phyloP scores from a whole-genome alignment of 1,140 invertebrate species.

The Micrasema minimum region DNA sequence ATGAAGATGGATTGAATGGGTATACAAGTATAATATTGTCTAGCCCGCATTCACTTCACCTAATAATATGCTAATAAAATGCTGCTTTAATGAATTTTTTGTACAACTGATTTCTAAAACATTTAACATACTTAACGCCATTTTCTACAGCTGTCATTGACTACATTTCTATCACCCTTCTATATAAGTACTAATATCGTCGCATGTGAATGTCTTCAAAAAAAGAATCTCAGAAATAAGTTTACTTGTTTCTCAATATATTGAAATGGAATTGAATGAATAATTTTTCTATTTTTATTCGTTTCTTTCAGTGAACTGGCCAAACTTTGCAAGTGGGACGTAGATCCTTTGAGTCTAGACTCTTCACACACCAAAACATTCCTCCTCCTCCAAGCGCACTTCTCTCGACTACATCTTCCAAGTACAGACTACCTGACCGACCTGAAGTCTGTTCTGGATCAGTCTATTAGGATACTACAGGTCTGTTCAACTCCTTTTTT shows the following conservation, averaged over 20 bases:
- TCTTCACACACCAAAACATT: constrained; percentile 95
- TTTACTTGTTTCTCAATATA: too few species aligned
- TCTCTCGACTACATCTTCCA: constrained; percentile 83
- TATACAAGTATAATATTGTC: constrained; percentile 59
- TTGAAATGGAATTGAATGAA: background rate
- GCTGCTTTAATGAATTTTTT: background rate
- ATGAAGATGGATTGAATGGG: constrained; percentile 96
- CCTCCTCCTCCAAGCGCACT: constrained; percentile 94
- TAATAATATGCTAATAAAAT: background rate
- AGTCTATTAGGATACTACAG: constrained; percentile 93
- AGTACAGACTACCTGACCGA: constrained; percentile 96
- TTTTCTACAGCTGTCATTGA: too few species aligned
- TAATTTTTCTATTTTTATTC: constrained; percentile 1
- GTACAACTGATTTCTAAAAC: too few species aligned
- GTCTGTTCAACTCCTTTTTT: too few species aligned
- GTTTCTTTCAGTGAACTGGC: constrained; percentile 78
- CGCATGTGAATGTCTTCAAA: too few species aligned
- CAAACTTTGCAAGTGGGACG: constrained; percentile 78
- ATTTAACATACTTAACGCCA: too few species aligned
- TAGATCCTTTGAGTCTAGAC: constrained; percentile 80
- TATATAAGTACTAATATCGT: too few species aligned
- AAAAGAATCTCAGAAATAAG: too few species aligned
- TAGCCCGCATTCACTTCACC: background rate
- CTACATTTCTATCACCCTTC: too few species aligned
- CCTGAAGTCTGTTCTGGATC: constrained; percentile 96